These are phyloP conservation scores for Xiphydria camelus DNA, from an alignment of 2,888 invertebrate genomes.

Conservation along the genomic window DNA sequence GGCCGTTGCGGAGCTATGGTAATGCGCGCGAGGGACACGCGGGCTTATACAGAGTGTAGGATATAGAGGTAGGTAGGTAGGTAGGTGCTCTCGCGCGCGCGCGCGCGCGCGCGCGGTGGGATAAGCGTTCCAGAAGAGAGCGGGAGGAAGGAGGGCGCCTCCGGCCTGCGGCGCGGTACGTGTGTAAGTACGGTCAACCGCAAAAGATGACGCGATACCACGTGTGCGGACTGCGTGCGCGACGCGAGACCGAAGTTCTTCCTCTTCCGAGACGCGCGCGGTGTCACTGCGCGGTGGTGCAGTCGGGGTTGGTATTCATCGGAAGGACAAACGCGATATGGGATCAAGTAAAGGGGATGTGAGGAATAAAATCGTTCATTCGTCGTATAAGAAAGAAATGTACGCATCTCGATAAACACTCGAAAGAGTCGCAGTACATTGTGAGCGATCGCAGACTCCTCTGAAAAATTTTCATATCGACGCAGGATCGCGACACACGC, in stretches of 20 bases:
- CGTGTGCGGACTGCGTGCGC: too few species aligned
- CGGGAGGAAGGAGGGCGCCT: constrained; percentile 56
- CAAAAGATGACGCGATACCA: constrained; percentile 23
- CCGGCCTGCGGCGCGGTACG: constrained; percentile 36
- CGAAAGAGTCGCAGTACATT: too few species aligned
- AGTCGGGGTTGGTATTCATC: too few species aligned
- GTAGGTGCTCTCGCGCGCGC: constrained; percentile 1
- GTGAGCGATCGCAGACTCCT: too few species aligned
- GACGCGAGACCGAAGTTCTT: constrained; percentile 15
- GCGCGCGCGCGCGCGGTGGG: constrained; percentile 28
- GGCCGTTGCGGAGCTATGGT: constrained; percentile 42
- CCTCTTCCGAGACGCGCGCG: not conserved
- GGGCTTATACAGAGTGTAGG: constrained; percentile 26
- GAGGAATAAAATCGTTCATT: too few species aligned
- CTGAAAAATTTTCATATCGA: too few species aligned
- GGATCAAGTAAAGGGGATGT: too few species aligned
- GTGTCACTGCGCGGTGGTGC: too few species aligned
- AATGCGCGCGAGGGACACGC: constrained; percentile 45
- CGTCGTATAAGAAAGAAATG: too few species aligned
- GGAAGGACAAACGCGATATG: too few species aligned
- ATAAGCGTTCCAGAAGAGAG: constrained; percentile 48
- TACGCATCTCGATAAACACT: too few species aligned
- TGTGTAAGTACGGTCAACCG: constrained; percentile 18
- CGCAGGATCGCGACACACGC: not conserved
- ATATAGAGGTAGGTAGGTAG: too few species aligned